Conservation (phyloP, 2,888 invertebrate species). For the Xestia rhomboidea region DNA sequence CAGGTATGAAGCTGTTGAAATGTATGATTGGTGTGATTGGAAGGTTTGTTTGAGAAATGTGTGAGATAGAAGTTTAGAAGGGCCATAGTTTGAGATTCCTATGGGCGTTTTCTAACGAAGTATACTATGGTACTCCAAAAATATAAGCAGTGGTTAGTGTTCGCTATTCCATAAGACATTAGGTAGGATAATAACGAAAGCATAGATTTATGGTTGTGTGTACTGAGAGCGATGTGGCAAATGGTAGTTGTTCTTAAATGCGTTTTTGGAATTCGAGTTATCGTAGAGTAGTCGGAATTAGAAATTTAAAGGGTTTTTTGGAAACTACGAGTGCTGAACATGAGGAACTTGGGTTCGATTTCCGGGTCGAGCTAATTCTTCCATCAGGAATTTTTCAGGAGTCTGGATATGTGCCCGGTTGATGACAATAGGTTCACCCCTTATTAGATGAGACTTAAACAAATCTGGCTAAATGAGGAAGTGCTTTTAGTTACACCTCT, state of each 20-base stretch:
- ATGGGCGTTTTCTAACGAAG: not conserved
- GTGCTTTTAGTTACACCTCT: no score
- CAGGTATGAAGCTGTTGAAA: slow-evolving; percentile 40
- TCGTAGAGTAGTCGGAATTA: not conserved
- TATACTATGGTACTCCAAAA: not conserved
- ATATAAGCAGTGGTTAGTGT: not conserved
- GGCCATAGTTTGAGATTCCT: not conserved
- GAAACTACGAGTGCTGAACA: not conserved
- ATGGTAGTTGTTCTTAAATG: no score
- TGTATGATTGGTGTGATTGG: slow-evolving; percentile 6
- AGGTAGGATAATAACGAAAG: not conserved
- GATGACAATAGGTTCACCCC: no score
- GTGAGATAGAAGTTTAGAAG: not conserved
- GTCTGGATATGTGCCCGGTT: no score
- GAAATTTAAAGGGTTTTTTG: slow-evolving; percentile 10
- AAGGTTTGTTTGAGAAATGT: not conserved
- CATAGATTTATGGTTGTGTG: not conserved
- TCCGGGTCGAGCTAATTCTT: no score
- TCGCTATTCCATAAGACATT: not conserved
- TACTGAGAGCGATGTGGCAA: not conserved
- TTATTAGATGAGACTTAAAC: no score
- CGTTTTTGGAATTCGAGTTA: not conserved
- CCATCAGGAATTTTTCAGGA: no score
- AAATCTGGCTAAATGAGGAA: no score
- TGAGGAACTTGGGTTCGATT: no score